Conservation (phyloP, 1,140 invertebrate species). For the Pomphorhynchus laevis region DNA sequence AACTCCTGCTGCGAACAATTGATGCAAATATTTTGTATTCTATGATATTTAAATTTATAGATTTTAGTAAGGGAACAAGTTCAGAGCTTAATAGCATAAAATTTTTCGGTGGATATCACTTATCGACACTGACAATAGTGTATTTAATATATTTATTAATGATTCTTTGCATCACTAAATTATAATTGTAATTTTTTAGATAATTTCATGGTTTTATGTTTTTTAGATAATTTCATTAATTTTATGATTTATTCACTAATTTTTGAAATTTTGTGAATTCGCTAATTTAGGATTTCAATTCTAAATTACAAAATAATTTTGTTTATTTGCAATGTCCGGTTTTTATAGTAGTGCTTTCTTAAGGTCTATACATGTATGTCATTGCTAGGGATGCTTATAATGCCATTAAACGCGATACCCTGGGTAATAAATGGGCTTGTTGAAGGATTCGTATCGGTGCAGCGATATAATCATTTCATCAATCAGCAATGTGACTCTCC, state of each 20-base stretch:
- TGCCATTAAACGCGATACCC: slow-evolving; percentile 72
- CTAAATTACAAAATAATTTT: not conserved
- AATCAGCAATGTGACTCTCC: not conserved
- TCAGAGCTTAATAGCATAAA: too few relatives aligned
- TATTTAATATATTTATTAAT: too few relatives aligned
- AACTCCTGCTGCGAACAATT: too few relatives aligned
- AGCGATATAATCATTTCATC: slow-evolving; percentile 21
- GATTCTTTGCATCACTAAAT: too few relatives aligned
- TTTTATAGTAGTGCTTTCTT: not conserved
- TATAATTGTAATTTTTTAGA: too few relatives aligned
- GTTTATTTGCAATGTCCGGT: slow-evolving; percentile 10
- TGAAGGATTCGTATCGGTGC: slow-evolving; percentile 33
- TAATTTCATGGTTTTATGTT: not conserved
- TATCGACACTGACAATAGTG: too few relatives aligned
- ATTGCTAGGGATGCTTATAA: slow-evolving; percentile 68
- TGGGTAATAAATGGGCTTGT: slow-evolving; percentile 86
- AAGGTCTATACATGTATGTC: slow-evolving; percentile 63
- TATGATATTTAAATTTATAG: too few relatives aligned
- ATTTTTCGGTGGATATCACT: too few relatives aligned
- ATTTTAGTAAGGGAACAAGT: too few relatives aligned
- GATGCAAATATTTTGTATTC: too few relatives aligned
- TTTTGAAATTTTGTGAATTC: not conserved
- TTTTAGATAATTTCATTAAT: not conserved
- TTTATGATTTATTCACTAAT: not conserved
- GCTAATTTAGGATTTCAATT: not conserved